A percentile compares a stretch with the other conserved stretches of the same genome.
Conservation (phyloP, 1,140 invertebrate species). For the Saccostrea cuccullata region DNA sequence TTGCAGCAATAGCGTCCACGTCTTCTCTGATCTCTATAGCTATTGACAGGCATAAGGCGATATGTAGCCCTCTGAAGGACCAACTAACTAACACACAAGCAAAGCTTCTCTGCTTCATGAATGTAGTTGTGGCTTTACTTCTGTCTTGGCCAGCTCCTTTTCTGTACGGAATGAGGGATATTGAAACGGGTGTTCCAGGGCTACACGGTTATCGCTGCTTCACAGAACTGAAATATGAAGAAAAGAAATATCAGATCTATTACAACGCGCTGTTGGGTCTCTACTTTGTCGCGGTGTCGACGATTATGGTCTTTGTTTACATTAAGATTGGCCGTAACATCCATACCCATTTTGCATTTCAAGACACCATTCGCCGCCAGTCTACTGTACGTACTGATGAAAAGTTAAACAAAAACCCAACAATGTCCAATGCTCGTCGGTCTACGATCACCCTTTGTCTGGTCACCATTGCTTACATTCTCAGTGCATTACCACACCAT, state of each 20-base stretch:
- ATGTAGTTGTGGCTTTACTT: conserved; percentile 34
- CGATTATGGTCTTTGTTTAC: conserved; percentile 58
- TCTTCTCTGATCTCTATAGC: conserved; percentile 64
- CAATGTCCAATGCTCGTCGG: conserved; percentile 30
- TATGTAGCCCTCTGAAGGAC: conserved; percentile 60
- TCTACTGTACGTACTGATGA: conserved; percentile 36
- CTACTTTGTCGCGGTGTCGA: conserved; percentile 56
- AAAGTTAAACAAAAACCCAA: conserved; percentile 29
- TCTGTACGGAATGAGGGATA: conserved; percentile 46
- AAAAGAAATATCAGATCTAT: conserved; percentile 53
- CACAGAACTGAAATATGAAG: conserved; percentile 56
- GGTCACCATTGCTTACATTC: conserved; percentile 52
- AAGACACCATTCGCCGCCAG: conserved; percentile 43
- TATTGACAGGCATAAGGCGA: conserved; percentile 61
- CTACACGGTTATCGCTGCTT: conserved; percentile 61
- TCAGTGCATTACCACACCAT: conserved; percentile 55
- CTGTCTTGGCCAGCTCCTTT: conserved; percentile 54
- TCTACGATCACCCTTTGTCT: conserved; percentile 51
- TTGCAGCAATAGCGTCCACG: conserved; percentile 59
- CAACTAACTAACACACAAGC: conserved; percentile 59
- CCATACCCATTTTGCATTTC: conserved; percentile 49
- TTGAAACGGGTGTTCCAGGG: conserved; percentile 51
- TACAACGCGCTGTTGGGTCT: conserved; percentile 53
- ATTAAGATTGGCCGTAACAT: conserved; percentile 61
- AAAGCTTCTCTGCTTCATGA: conserved; percentile 50